These are phyloP conservation scores for Paguma larvata DNA, from an alignment of 2,797 vertebrate genomes.

Conservation along the genomic window DNA sequence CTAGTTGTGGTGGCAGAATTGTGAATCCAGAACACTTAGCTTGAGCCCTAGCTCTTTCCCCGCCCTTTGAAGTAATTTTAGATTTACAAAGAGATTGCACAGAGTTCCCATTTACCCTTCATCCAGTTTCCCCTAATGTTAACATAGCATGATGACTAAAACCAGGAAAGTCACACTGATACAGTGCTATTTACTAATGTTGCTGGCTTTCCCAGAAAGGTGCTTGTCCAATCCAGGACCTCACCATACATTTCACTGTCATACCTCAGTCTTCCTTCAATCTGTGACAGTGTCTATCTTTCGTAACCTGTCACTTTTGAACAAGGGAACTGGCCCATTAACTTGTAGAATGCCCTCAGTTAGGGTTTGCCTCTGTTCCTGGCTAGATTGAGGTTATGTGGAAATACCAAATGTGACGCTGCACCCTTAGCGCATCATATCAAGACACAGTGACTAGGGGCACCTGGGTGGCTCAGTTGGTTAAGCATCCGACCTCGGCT, in stretches of 20 bases:
- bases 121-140: background rate
- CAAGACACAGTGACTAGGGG: background rate
- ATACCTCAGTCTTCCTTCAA: background rate
- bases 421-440: background rate
- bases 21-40: background rate
- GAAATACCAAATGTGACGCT: background rate
- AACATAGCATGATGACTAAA: background rate
- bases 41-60: background rate
- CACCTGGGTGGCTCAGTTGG: too few relatives aligned
- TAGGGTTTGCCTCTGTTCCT: background rate
- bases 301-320: background rate
- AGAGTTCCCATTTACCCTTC: background rate
- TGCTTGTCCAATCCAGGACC: background rate
- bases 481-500: too few relatives aligned
- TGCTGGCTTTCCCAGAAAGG: background rate
- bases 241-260: background rate
- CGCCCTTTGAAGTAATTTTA: conserved; percentile 17
- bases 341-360: background rate
- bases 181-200: background rate
- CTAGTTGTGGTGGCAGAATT: background rate
- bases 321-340: background rate
- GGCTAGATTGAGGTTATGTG: background rate
- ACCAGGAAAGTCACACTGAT: background rate
- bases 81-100: background rate
- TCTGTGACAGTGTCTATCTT: background rate